phyloP scores from a whole-genome alignment of 1,140 invertebrate genomes.

The Lasioglossum albipes region DNA sequence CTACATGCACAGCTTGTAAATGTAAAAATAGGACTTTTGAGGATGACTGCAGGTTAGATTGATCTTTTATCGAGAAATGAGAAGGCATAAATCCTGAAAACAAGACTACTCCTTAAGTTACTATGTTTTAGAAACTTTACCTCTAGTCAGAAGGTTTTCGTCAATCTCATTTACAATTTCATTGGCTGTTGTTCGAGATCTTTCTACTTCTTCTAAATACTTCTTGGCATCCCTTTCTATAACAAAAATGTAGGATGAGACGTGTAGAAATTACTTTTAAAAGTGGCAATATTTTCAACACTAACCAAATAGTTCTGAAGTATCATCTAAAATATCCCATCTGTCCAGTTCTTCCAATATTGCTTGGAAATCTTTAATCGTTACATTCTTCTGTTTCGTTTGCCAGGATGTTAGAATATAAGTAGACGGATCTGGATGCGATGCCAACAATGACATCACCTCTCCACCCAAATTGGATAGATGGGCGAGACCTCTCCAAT shows the following conservation, averaged over 20 bases:
- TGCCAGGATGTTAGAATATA: constrained; percentile 80
- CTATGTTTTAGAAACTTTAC: constrained; percentile 64
- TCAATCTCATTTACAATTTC: constrained; percentile 60
- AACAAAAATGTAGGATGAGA: constrained; percentile 18
- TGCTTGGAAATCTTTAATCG: constrained; percentile 79
- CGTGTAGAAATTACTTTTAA: background rate
- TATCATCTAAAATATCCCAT: constrained; percentile 85
- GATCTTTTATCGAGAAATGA: too few species aligned
- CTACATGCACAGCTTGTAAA: too few species aligned
- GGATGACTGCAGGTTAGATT: too few species aligned
- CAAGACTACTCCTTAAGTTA: too few species aligned
- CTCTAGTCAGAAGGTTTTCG: constrained; percentile 67
- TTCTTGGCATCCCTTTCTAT: constrained; percentile 73
- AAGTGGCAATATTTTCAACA: constrained; percentile 25
- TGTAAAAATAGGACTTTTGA: too few species aligned
- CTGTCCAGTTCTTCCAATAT: constrained; percentile 83
- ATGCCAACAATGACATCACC: constrained; percentile 76
- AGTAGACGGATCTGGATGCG: constrained; percentile 79
- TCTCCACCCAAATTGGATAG: constrained; percentile 79
- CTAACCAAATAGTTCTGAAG: constrained; percentile 81
- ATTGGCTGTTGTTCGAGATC: constrained; percentile 54
- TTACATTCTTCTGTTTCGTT: constrained; percentile 73
- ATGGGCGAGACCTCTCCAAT: constrained; percentile 85
- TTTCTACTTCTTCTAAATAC: constrained; percentile 68
- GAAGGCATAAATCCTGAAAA: too few species aligned